Conservation (phyloP, 2,113 vertebrate species). For the Gallinago jamesoni region DNA sequence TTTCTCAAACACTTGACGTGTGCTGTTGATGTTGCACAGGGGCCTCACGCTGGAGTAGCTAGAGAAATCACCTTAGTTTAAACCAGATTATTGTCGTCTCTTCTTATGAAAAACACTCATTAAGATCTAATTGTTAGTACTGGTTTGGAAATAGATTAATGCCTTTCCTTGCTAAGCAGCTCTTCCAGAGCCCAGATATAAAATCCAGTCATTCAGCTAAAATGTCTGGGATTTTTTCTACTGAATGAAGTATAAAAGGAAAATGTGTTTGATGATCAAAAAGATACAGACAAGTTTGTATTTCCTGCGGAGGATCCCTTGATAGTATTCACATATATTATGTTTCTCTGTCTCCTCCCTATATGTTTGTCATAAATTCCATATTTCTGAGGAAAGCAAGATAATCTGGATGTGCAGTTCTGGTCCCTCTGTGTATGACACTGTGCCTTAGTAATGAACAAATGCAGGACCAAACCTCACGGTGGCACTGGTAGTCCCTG, state of each 20-base stretch:
- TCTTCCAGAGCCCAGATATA: not conserved
- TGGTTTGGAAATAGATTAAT: not conserved
- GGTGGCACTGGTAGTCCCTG: not conserved
- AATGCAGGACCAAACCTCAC: not conserved
- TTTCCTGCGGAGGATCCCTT: not conserved
- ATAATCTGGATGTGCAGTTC: not conserved
- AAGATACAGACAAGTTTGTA: not conserved
- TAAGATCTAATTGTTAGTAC: not conserved
- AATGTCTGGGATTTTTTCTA: not conserved
- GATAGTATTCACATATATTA: not conserved
- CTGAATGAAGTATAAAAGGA: not conserved
- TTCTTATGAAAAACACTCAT: not conserved
- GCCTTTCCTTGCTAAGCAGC: not conserved
- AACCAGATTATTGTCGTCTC: not conserved
- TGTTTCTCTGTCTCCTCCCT: not conserved
- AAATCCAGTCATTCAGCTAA: not conserved
- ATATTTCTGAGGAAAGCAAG: not conserved
- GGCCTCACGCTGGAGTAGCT: not conserved
- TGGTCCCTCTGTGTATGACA: not conserved
- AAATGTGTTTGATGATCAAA: not conserved
- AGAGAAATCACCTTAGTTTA: not conserved
- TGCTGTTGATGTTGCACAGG: not conserved
- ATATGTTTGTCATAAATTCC: not conserved
- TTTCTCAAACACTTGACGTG: not conserved
- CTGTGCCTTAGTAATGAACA: not conserved